These are phyloP conservation scores for Myotis davidii DNA, from an alignment of 2,113 vertebrate genomes.

Conservation along the genomic window DNA sequence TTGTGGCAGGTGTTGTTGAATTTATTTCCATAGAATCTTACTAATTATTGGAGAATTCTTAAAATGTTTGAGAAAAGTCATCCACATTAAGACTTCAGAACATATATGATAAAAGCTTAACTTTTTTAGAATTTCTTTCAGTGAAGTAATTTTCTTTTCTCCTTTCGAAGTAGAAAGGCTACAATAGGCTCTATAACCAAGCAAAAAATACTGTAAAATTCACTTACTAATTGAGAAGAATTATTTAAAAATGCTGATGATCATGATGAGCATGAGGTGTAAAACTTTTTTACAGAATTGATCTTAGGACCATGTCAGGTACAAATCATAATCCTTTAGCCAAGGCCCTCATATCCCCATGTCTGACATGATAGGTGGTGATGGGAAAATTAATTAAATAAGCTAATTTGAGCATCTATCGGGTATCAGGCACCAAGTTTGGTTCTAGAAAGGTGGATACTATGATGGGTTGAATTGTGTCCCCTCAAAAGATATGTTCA, in stretches of 20 bases:
- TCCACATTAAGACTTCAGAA: not conserved
- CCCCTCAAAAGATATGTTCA: not conserved
- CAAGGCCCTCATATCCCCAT: not conserved
- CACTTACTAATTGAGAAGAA: not conserved
- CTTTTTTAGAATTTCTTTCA: slow-evolving; percentile 22
- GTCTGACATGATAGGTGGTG: not conserved
- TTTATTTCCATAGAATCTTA: not conserved
- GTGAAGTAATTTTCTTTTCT: slow-evolving; percentile 36
- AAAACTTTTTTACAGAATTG: not conserved
- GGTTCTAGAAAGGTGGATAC: not conserved
- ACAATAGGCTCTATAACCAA: not conserved
- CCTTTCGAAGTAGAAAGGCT: not conserved
- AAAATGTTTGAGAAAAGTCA: not conserved
- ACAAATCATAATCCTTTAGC: not conserved
- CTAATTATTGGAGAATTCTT: slow-evolving; percentile 39
- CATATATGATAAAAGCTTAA: not conserved
- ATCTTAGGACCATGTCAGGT: not conserved
- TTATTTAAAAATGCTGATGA: not conserved
- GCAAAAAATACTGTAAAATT: not conserved
- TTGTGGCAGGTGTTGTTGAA: not conserved
- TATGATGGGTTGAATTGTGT: not conserved
- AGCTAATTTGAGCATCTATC: not conserved
- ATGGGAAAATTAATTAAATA: not conserved
- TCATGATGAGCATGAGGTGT: not conserved
- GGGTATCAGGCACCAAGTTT: not conserved